Evolutionary conservation across 2,888 invertebrate species (phyloP).

Genomic region (Aspidiotus rigidus): DNA sequence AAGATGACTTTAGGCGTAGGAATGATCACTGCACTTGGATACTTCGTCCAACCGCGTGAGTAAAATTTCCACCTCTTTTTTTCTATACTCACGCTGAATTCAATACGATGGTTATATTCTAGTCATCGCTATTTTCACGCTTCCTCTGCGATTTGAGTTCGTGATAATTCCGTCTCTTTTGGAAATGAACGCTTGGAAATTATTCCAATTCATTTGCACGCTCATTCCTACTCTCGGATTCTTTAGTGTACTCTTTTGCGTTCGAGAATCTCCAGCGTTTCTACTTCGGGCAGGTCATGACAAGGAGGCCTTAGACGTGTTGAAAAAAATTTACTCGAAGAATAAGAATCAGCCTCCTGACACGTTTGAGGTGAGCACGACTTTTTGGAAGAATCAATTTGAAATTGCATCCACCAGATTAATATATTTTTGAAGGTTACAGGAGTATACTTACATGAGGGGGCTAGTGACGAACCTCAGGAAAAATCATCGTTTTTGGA

Average conservation of each 20-base stretch:
- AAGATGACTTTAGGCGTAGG: conserved; percentile 57
- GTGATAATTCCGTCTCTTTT: conserved; percentile 26
- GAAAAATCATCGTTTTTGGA: no score
- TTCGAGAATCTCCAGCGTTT: conserved; percentile 68
- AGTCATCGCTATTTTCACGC: conserved; percentile 60
- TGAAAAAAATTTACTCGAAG: conserved; percentile 54
- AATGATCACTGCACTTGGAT: conserved; percentile 57
- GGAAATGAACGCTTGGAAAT: conserved; percentile 47
- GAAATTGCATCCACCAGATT: no score
- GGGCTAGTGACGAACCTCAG: no score
- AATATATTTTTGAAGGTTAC: no score
- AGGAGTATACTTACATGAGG: no score
- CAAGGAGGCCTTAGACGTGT: conserved; percentile 55
- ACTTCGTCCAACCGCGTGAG: conserved; percentile 46
- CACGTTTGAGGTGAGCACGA: conserved; percentile 55
- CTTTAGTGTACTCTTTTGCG: conserved; percentile 52
- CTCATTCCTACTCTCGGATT: conserved; percentile 60
- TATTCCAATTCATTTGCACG: conserved; percentile 47
- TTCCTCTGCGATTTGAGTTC: conserved; percentile 47
- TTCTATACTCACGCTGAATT: neutral
- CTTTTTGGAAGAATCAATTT: no score
- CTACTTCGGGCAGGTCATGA: conserved; percentile 59
- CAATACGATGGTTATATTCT: conserved; percentile 46
- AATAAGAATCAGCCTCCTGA: conserved; percentile 56
- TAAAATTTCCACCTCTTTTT: neutral